Evolutionary conservation across 2,888 invertebrate genomes (phyloP).

Genomic region (Nasonovia ribisnigri): DNA sequence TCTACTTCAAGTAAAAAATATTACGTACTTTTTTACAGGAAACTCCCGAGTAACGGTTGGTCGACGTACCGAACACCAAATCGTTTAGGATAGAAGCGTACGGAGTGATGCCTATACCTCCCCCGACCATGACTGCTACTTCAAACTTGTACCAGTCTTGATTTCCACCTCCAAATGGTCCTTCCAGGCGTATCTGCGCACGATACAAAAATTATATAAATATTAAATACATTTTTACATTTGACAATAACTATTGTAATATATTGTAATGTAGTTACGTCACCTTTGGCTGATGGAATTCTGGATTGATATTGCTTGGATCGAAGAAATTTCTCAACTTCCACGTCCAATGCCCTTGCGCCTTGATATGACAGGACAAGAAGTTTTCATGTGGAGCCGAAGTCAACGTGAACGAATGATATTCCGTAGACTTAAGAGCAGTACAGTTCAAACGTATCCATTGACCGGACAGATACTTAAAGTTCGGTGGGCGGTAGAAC

Average conservation of each 20-base stretch:
- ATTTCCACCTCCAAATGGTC: conserved; percentile 97
- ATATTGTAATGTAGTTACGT: neutral
- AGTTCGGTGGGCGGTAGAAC: conserved; percentile 94
- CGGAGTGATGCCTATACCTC: conserved; percentile 97
- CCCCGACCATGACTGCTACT: conserved; percentile 97
- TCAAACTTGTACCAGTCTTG: conserved; percentile 99
- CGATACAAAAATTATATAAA: neutral
- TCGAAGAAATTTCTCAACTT: conserved; percentile 94
- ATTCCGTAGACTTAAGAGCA: conserved; percentile 88
- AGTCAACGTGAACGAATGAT: conserved; percentile 95
- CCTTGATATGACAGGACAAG: conserved; percentile 94
- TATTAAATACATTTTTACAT: neutral
- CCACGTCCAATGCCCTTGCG: conserved; percentile 96
- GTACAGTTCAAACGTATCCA: conserved; percentile 95
- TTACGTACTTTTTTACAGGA: conserved; percentile 89
- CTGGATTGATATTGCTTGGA: conserved; percentile 89
- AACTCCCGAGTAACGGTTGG: conserved; percentile 95
- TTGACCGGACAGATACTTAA: conserved; percentile 94
- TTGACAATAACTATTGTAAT: neutral
- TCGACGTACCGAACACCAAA: conserved; percentile 95
- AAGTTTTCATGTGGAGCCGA: conserved; percentile 97
- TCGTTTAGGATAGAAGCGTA: conserved; percentile 97
- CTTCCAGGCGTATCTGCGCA: conserved; percentile 79
- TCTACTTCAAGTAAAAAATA: neutral
- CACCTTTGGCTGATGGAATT: conserved; percentile 82